phyloP scores from a whole-genome alignment of 2,888 invertebrate species.

The Ophion ellenae region DNA sequence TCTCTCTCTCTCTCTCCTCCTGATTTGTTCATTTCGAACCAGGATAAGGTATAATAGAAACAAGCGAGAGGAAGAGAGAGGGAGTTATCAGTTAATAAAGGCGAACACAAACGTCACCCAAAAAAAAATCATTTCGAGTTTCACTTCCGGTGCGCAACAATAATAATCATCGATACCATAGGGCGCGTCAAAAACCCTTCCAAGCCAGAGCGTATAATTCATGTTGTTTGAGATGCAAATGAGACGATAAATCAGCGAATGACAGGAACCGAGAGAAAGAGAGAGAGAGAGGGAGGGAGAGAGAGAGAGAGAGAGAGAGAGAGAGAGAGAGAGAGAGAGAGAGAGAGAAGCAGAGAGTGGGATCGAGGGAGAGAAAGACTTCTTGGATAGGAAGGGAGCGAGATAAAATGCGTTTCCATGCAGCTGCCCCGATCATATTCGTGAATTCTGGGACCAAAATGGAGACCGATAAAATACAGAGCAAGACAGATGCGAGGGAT shows the following conservation, averaged over 20 bases:
- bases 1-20: constrained; percentile 14
- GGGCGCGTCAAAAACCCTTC: constrained; percentile 28
- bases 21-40: constrained; percentile 33
- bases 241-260: constrained; percentile 81
- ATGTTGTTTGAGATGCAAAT: constrained; percentile 76
- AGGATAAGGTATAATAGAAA: constrained; percentile 50
- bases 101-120: constrained; percentile 14
- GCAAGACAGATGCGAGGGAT: constrained; percentile 38
- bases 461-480: constrained; percentile 53
- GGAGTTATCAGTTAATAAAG: neutral
- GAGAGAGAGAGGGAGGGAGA: constrained; percentile 45
- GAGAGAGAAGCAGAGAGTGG: constrained; percentile 37
- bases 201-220: constrained; percentile 40
- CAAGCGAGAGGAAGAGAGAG: neutral
- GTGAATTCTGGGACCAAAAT: constrained; percentile 56
- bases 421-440: constrained; percentile 65
- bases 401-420: constrained; percentile 35
- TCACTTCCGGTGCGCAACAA: constrained; percentile 31
- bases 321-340: constrained; percentile 65
- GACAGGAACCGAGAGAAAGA: constrained; percentile 66
- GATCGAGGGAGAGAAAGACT: constrained; percentile 28
- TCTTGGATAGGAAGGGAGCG: constrained; percentile 37
- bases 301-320: constrained; percentile 45
- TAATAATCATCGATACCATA: constrained; percentile 33
- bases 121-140: neutral